A percentile compares a stretch with the other conserved stretches of the same genome.
Evolutionary conservation across 1,140 invertebrate species (phyloP).

Genomic region (Trachelipus rathkii): DNA sequence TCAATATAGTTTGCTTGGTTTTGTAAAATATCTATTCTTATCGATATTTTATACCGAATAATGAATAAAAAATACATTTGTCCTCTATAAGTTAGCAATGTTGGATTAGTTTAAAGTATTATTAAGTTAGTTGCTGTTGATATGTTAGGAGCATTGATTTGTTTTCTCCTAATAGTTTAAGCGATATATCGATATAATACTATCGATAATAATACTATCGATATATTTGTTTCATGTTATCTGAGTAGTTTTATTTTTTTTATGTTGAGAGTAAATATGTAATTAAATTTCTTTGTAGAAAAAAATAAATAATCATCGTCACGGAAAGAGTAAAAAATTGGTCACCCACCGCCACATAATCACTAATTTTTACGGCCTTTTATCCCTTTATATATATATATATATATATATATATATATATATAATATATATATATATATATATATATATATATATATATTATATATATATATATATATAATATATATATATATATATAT

Average conservation of each 20-base stretch:
- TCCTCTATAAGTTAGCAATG: too few species aligned
- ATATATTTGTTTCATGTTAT: too few species aligned
- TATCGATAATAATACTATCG: not conserved
- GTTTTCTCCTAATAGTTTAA: too few species aligned
- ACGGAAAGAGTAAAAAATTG: not conserved
- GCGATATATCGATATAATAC: not conserved
- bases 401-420: conserved; percentile 1
- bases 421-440: conserved; percentile 10
- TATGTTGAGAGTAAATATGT: too few species aligned
- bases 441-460: conserved; percentile 3
- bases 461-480: not conserved
- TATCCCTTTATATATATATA: not conserved
- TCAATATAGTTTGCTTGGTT: too few species aligned
- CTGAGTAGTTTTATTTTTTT: too few species aligned
- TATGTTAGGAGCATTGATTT: too few species aligned
- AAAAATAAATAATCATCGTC: not conserved
- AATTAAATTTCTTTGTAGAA: not conserved
- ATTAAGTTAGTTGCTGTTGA: too few species aligned
- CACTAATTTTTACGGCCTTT: not conserved
- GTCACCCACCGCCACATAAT: not conserved
- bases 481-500: conserved; percentile 2
- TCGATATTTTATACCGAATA: too few species aligned
- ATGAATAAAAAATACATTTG: too few species aligned
- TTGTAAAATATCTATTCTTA: too few species aligned
- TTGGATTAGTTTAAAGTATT: too few species aligned